Evolutionary conservation across 1,140 invertebrate genomes (phyloP), one percentile per base, ranked within the genome.

Genomic region (Andrena cerasifolii): DNA sequence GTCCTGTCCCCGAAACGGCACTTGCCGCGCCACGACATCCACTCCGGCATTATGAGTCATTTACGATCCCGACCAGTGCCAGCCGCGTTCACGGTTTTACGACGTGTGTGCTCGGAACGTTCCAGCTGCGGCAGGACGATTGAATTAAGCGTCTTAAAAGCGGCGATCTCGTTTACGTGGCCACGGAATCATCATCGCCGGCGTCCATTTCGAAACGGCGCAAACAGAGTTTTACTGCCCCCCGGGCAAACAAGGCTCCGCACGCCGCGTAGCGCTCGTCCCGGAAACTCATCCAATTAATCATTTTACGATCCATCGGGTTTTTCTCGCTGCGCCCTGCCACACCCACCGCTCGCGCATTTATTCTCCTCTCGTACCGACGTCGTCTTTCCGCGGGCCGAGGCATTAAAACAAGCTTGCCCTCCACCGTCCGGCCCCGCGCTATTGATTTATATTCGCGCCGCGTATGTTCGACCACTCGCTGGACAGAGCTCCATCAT

Each of bases 251-350:
- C 75, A 78, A 61, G 56, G 36, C 74, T 43, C n/a, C 58, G 61
- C 74, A 61, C 71, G 51, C 47, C 43, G 59, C 36, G 36, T 40
- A 40, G n/a, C n/a, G n/a, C 10, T 40, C 36, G 63, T 43, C 51
- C 18, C 73, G 66, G 67, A 54, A n/a, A 80, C 80, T 88, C 76
- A 78, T 86, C 78, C 79, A 81, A 88, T 88, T 88, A 88, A 88
- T 88, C 86, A 86, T 86, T 88, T 87, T 87, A 88, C 83, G 86
- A 87, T 80, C 80, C 78, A 86, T 83, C 80, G 76, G 68, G 24
- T 78, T 65, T 80, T 70, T 70, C 56, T 58, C 59, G 21, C n/a
- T n/a, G n/a, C n/a, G 24, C 36, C 0, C 24, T 54, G 54, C 75
- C 56, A 67, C 79, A 54, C 80, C 33, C 79, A 62, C 43, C 74